A percentile compares a stretch with the other conserved stretches of the same genome.
Evolutionary conservation across 1,140 invertebrate species (phyloP).

Genomic region (Dinoponera quadriceps): DNA sequence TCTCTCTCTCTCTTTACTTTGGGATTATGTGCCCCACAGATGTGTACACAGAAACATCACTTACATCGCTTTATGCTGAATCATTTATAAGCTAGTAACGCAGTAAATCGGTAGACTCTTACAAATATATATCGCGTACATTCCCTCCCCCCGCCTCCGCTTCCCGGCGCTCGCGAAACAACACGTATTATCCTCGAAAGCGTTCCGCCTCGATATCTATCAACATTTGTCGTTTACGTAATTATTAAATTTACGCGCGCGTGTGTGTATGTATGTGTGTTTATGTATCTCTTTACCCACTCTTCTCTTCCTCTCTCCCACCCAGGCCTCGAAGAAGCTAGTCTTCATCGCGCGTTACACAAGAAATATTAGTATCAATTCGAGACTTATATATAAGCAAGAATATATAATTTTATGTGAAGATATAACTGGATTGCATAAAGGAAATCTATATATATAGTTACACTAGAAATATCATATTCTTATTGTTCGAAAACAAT

Average conservation of each 20-base stretch:
- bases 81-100: constrained; percentile 76
- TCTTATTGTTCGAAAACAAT: too few relatives aligned
- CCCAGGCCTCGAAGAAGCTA: too few relatives aligned
- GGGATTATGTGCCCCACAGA: constrained; percentile 1
- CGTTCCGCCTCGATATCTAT: constrained; percentile 15
- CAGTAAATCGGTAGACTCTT: constrained; percentile 70
- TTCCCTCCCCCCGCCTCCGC: constrained; percentile 27
- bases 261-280: neutral
- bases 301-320: too few relatives aligned
- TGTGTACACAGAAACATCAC: constrained; percentile 70
- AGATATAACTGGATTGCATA: too few relatives aligned
- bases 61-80: constrained; percentile 63
- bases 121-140: constrained; percentile 68
- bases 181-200: constrained; percentile 41
- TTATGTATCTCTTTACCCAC: neutral
- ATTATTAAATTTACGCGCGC: constrained; percentile 40
- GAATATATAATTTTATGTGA: too few relatives aligned
- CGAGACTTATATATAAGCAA: too few relatives aligned
- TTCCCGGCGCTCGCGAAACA: constrained; percentile 40
- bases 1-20: neutral
- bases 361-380: too few relatives aligned
- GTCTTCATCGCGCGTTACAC: too few relatives aligned
- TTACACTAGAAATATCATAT: too few relatives aligned
- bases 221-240: constrained; percentile 29
- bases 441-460: too few relatives aligned